Conservation (phyloP, 2,888 invertebrate species). For the Galeruca laticollis region DNA sequence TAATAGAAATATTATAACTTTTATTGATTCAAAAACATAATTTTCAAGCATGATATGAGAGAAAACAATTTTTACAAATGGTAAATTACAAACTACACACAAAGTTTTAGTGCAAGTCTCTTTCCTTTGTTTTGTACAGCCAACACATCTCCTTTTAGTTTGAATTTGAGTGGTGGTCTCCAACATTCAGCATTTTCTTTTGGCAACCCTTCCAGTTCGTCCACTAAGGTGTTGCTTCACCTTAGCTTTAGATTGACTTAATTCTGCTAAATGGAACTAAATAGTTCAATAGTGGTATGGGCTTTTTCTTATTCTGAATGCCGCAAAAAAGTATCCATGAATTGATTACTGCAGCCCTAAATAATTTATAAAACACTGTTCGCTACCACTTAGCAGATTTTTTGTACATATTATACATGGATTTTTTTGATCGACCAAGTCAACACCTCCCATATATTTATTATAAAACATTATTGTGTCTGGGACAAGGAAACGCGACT, state of each 20-base stretch:
- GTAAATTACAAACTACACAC: slow-evolving; percentile 17
- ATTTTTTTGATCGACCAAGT: too few relatives aligned
- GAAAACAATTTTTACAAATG: slow-evolving; percentile 22
- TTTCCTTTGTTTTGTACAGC: slow-evolving; percentile 14
- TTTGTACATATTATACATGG: too few relatives aligned
- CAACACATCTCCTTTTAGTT: slow-evolving; percentile 13
- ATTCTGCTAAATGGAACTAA: slow-evolving; percentile 20
- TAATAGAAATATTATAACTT: not conserved
- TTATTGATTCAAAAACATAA: slow-evolving; percentile 6
- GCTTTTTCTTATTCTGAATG: too few relatives aligned
- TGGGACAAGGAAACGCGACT: too few relatives aligned
- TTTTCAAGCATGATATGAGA: slow-evolving; percentile 12
- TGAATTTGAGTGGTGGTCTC: slow-evolving; percentile 14
- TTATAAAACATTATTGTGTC: too few relatives aligned
- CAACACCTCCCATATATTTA: too few relatives aligned
- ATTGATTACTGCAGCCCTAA: too few relatives aligned
- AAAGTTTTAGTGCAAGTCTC: too few relatives aligned
- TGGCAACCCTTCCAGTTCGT: slow-evolving; percentile 7
- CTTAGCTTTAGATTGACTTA: slow-evolving; percentile 14
- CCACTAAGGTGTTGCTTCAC: slow-evolving; percentile 21
- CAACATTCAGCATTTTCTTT: not conserved
- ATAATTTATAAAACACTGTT: too few relatives aligned
- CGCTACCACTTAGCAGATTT: too few relatives aligned
- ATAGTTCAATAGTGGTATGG: slow-evolving; percentile 18
- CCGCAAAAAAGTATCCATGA: too few relatives aligned